A percentile compares a stretch with the other conserved stretches of the same genome.
These are phyloP conservation scores for Agapostemon virescens DNA, from an alignment of 2,888 invertebrate genomes.

Conservation along the genomic window DNA sequence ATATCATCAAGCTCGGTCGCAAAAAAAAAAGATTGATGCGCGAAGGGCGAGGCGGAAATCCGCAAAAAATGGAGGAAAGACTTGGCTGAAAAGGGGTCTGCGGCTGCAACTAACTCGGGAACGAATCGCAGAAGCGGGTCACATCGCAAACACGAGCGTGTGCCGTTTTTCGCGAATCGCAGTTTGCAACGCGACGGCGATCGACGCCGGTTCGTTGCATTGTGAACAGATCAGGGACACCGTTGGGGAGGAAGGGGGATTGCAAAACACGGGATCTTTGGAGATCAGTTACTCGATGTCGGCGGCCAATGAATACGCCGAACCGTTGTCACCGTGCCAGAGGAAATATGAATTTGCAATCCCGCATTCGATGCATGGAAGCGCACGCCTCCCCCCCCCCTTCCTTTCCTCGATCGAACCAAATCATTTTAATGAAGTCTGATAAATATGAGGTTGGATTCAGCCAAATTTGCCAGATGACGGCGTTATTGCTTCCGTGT, in stretches of 20 bases:
- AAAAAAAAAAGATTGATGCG: conserved; percentile 17
- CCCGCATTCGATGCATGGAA: conserved; percentile 2
- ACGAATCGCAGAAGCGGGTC: conserved; percentile 5
- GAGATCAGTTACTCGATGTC: conserved; percentile 11
- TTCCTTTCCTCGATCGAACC: neutral
- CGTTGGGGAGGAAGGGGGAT: no score
- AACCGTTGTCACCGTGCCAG: conserved; percentile 15
- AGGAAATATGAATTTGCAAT: conserved; percentile 19
- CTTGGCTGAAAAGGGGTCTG: conserved; percentile 38
- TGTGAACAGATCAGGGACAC: neutral
- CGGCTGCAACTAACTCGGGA: neutral
- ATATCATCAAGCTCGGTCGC: neutral
- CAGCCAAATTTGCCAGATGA: neutral
- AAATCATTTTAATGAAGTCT: conserved; percentile 5
- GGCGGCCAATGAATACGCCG: conserved; percentile 6
- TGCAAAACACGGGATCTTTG: conserved; percentile 2
- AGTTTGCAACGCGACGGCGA: conserved; percentile 36
- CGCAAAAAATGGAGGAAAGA: neutral
- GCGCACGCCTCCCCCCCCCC: no score
- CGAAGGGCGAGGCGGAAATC: neutral
- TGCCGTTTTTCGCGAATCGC: conserved; percentile 46
- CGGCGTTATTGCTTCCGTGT: neutral
- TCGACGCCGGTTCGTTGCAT: conserved; percentile 30
- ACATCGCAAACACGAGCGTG: conserved; percentile 2
- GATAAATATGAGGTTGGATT: neutral